phyloP scores from a whole-genome alignment of 2,888 invertebrate species.

The Callyntrura guangdongensis region DNA sequence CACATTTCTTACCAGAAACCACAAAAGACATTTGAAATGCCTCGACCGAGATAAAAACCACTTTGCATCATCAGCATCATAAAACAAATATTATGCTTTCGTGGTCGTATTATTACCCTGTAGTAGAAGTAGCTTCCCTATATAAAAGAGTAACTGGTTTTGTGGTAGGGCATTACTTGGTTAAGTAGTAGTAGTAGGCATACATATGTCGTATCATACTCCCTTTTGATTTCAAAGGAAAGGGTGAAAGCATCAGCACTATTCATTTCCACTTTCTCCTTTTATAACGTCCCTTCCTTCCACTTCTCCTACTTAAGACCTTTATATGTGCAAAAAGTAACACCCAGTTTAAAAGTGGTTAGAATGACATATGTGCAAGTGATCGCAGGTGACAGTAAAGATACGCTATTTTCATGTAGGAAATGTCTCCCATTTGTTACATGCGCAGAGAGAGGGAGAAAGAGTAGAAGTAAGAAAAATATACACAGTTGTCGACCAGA shows the following conservation, averaged over 20 bases:
- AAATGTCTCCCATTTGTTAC: conserved; percentile 67
- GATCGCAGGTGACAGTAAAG: conserved; percentile 76
- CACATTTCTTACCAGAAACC: conserved; percentile 1
- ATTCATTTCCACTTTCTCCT: conserved; percentile 56
- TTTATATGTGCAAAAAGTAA: neutral
- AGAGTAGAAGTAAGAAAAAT: neutral
- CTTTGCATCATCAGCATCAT: conserved; percentile 69
- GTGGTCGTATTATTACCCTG: conserved; percentile 27
- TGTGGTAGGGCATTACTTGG: neutral
- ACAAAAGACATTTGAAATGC: conserved; percentile 47
- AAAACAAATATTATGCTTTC: conserved; percentile 70
- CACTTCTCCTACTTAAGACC: conserved; percentile 15
- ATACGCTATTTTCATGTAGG: conserved; percentile 65
- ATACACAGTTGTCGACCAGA: neutral
- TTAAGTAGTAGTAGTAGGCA: too few relatives aligned
- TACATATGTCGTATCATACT: neutral
- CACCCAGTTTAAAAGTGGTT: conserved; percentile 4
- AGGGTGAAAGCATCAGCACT: conserved; percentile 36
- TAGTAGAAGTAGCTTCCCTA: neutral
- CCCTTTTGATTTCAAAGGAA: conserved; percentile 19
- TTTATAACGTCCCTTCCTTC: conserved; percentile 32
- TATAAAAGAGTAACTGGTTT: conserved; percentile 4
- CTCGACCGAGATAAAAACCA: conserved; percentile 49
- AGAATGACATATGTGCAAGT: conserved; percentile 74
- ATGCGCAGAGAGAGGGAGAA: neutral